phyloP scores from a whole-genome alignment of 2,113 vertebrate genomes.

The Heterotis niloticus region DNA sequence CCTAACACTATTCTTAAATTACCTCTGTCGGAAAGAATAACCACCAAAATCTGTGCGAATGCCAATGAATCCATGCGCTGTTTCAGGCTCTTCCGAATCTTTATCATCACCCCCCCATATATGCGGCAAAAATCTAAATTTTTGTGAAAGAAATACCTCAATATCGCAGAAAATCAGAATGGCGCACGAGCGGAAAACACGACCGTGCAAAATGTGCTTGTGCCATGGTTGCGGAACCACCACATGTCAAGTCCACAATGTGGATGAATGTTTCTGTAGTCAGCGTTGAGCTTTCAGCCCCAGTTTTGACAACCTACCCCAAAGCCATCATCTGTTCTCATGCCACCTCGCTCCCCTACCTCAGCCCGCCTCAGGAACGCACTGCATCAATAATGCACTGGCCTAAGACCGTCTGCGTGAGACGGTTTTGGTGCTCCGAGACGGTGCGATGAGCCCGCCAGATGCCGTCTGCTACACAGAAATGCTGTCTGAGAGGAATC shows the following conservation, averaged over 20 bases:
- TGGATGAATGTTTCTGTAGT: background rate
- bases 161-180: too few relatives aligned
- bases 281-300: background rate
- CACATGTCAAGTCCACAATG: background rate
- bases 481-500: background rate
- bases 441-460: background rate
- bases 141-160: background rate
- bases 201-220: too few relatives aligned
- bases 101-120: slow-evolving; percentile 2
- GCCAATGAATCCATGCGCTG: slow-evolving; percentile 11
- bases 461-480: slow-evolving; percentile 2
- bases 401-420: background rate
- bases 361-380: slow-evolving; percentile 19
- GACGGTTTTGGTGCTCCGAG: background rate
- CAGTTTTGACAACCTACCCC: background rate
- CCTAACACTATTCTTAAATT: slow-evolving; percentile 49
- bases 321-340: background rate
- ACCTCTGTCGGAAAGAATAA: slow-evolving; percentile 50
- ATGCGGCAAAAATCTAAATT: background rate
- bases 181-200: background rate
- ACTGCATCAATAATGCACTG: slow-evolving; percentile 25
- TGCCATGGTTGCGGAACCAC: background rate
- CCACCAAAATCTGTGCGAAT: slow-evolving; percentile 20
- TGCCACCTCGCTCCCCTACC: background rate
- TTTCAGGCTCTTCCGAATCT: background rate